These are phyloP conservation scores for Boulengeromyrus knoepffleri DNA, from an alignment of 2,113 vertebrate species.

Conservation along the genomic window DNA sequence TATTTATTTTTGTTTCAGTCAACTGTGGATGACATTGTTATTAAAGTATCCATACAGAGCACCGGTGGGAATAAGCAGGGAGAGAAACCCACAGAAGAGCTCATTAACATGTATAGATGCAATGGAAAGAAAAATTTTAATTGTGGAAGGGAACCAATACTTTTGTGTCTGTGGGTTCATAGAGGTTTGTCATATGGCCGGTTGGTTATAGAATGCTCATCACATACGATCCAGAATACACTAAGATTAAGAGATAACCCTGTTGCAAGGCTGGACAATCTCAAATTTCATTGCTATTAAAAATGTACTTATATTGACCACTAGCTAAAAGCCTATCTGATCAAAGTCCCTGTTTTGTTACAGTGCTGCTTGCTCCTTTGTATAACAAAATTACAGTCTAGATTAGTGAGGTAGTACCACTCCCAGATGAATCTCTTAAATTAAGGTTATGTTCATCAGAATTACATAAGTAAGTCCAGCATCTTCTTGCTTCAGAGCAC, in stretches of 20 bases:
- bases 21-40: not conserved
- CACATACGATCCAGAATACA: not conserved
- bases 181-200: not conserved
- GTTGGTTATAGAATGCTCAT: not conserved
- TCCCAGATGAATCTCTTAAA: not conserved
- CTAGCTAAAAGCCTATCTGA: not conserved
- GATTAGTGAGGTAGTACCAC: not conserved
- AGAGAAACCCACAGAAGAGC: not conserved
- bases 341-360: not conserved
- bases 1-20: not conserved
- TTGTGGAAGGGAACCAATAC: not conserved
- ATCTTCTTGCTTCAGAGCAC: not conserved
- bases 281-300: too few species aligned
- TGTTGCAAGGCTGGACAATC: not conserved
- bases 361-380: not conserved
- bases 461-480: not conserved
- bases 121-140: not conserved
- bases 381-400: not conserved
- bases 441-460: not conserved
- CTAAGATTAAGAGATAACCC: not conserved
- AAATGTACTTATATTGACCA: not conserved
- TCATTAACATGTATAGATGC: not conserved
- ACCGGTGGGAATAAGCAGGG: not conserved
- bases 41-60: not conserved
- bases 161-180: not conserved